Evolutionary conservation across 2,797 vertebrate species (phyloP).

Genomic region (Parambassis ranga): DNA sequence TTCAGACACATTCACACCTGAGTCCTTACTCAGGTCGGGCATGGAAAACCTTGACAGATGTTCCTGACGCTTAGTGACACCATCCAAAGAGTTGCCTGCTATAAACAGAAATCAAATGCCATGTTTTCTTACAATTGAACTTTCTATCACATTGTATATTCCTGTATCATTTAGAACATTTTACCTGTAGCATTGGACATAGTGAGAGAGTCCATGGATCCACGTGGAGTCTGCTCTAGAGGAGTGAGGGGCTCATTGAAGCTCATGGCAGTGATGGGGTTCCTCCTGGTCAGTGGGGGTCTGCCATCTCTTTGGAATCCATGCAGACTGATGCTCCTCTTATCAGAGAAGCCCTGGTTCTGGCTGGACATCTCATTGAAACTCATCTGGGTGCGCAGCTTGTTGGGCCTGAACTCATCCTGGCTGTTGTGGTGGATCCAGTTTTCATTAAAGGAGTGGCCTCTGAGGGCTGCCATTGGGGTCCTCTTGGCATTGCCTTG

Average conservation of each 20-base stretch:
- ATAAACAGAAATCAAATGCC: constrained; percentile 20
- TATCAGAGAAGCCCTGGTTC: constrained; percentile 87
- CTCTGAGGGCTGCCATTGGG: constrained; percentile 89
- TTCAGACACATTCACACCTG: constrained; percentile 93
- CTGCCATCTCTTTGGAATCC: constrained; percentile 90
- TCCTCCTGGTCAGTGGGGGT: constrained; percentile 88
- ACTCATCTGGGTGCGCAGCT: constrained; percentile 95
- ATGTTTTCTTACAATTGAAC: neutral
- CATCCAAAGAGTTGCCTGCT: constrained; percentile 91
- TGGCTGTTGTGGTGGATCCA: constrained; percentile 93
- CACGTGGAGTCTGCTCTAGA: constrained; percentile 91
- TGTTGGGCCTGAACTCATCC: constrained; percentile 92
- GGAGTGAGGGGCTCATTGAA: constrained; percentile 92
- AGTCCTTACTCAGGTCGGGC: constrained; percentile 98
- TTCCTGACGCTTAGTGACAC: constrained; percentile 92
- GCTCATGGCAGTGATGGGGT: constrained; percentile 90
- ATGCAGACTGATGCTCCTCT: constrained; percentile 89
- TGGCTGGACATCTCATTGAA: constrained; percentile 95
- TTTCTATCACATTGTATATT: neutral
- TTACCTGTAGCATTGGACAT: constrained; percentile 95
- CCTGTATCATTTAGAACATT: neutral
- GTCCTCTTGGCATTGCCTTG: constrained; percentile 89
- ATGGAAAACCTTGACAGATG: constrained; percentile 97
- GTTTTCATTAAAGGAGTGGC: constrained; percentile 89
- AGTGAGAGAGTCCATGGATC: constrained; percentile 93